These are phyloP conservation scores for Nixonia krombeini DNA, from an alignment of 1,140 invertebrate species.

Conservation along the genomic window DNA sequence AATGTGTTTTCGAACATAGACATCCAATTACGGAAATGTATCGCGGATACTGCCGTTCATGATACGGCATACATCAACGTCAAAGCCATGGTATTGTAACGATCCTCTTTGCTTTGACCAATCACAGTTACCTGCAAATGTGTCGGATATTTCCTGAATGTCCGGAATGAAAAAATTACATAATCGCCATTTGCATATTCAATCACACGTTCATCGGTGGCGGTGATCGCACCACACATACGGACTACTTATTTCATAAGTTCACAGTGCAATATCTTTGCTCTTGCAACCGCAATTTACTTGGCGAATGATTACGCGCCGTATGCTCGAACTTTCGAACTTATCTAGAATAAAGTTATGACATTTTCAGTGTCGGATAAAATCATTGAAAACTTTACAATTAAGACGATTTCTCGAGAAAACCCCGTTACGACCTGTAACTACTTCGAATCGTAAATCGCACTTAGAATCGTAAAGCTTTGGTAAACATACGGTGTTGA, in stretches of 20 bases:
- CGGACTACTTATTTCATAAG: too few relatives aligned
- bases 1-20: conserved; percentile 6
- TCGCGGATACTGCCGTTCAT: background rate
- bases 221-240: too few relatives aligned
- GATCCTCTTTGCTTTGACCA: background rate
- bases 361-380: background rate
- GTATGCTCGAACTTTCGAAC: too few relatives aligned
- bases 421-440: background rate
- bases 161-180: too few relatives aligned
- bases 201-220: too few relatives aligned
- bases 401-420: background rate
- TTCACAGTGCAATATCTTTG: too few relatives aligned
- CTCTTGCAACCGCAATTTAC: too few relatives aligned
- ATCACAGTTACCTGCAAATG: background rate
- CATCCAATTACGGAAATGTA: conserved; percentile 11
- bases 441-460: too few relatives aligned
- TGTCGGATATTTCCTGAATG: background rate
- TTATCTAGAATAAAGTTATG: background rate
- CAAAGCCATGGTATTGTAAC: conserved; percentile 18
- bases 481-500: background rate
- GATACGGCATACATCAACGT: conserved; percentile 13
- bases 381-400: background rate
- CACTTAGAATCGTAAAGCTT: background rate
- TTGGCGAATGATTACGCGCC: too few relatives aligned
- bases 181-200: too few relatives aligned